Conservation (phyloP, 1,140 invertebrate species). For the Glossosoma conforme region DNA sequence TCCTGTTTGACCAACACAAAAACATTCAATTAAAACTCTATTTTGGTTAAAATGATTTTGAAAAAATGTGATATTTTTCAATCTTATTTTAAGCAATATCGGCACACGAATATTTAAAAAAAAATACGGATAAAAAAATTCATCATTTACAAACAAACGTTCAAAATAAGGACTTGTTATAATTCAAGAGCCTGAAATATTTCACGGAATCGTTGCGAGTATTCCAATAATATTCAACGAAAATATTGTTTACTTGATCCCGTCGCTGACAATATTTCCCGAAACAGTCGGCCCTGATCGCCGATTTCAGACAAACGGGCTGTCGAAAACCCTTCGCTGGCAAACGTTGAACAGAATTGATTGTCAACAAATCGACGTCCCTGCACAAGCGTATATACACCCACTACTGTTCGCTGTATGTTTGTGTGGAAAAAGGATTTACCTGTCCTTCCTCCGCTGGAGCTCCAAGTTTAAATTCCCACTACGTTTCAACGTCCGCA, state of each 20-base stretch:
- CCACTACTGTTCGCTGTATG: not conserved
- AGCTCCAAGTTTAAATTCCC: slow-evolving; percentile 28
- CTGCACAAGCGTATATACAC: slow-evolving; percentile 3
- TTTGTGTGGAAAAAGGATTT: slow-evolving; percentile 9
- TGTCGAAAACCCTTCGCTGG: slow-evolving; percentile 23
- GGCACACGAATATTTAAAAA: no score
- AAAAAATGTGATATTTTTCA: not conserved
- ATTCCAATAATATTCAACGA: no score
- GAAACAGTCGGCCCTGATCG: no score
- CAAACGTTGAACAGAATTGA: slow-evolving; percentile 29
- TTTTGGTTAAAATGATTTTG: not conserved
- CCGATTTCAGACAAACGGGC: no score
- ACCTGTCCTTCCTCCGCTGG: slow-evolving; percentile 22
- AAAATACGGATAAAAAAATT: no score
- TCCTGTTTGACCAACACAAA: not conserved
- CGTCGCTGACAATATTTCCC: no score
- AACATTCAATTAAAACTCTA: not conserved
- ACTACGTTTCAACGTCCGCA: slow-evolving; percentile 23
- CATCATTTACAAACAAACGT: no score
- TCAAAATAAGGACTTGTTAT: no score
- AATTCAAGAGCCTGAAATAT: no score
- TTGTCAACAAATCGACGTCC: slow-evolving; percentile 26
- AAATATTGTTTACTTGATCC: no score
- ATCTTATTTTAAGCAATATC: not conserved
- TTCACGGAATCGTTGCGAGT: no score